Evolutionary conservation across 2,797 vertebrate genomes (phyloP).

Genomic region (Anguilla megastoma): DNA sequence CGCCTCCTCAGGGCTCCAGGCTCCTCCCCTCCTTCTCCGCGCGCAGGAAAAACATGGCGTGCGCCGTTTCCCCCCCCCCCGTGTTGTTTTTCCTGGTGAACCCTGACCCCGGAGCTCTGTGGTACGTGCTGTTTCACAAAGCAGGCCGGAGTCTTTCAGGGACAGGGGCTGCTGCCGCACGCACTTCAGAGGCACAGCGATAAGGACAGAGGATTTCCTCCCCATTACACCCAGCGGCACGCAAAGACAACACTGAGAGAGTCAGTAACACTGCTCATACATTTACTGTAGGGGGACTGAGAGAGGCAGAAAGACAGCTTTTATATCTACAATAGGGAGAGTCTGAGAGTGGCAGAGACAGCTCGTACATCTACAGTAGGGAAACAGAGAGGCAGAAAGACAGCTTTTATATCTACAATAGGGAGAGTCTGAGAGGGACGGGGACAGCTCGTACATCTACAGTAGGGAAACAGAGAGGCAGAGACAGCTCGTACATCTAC

Average conservation of each 20-base stretch:
- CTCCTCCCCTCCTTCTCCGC: neutral
- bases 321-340: too few species aligned
- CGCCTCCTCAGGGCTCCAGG: neutral
- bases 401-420: too few species aligned
- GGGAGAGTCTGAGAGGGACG: too few species aligned
- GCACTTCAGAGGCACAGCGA: constrained; percentile 44
- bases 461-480: too few species aligned
- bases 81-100: constrained; percentile 48
- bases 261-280: neutral
- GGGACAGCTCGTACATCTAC: neutral
- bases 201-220: constrained; percentile 56
- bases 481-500: too few species aligned
- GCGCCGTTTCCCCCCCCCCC: constrained; percentile 25
- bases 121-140: constrained; percentile 54
- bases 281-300: neutral
- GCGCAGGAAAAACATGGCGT: constrained; percentile 36
- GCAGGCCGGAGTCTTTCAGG: constrained; percentile 42
- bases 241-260: neutral
- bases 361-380: neutral
- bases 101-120: constrained; percentile 47
- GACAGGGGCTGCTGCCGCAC: constrained; percentile 44
- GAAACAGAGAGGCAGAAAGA: neutral
- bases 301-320: too few species aligned
- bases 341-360: neutral
- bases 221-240: constrained; percentile 37